phyloP scores from a whole-genome alignment of 2,888 invertebrate genomes.

The Cotesia congregata region DNA sequence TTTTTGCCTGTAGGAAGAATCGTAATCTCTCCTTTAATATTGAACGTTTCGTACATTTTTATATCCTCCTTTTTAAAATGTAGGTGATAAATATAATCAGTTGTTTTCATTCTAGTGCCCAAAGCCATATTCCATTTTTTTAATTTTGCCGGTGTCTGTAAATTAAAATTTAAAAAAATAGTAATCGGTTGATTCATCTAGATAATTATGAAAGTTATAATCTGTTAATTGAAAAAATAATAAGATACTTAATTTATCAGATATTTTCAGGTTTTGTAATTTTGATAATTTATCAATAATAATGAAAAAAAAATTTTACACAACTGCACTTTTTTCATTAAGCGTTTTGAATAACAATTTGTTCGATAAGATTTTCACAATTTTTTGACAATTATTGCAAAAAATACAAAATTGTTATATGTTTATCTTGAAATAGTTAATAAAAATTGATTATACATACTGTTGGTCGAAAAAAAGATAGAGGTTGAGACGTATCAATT shows the following conservation, averaged over 20 bases:
- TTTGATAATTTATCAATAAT: too few relatives aligned
- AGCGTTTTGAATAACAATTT: too few relatives aligned
- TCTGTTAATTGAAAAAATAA: background rate
- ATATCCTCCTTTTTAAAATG: conserved; percentile 9
- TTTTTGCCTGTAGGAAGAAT: background rate
- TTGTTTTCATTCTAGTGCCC: conserved; percentile 18
- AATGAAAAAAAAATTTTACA: background rate
- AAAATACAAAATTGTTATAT: too few relatives aligned
- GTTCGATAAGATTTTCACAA: too few relatives aligned
- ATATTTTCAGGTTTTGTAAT: too few relatives aligned
- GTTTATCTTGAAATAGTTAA: background rate
- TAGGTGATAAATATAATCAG: conserved; percentile 20
- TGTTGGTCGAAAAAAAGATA: conserved; percentile 18
- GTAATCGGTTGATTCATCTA: background rate
- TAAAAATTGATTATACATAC: conserved; percentile 12
- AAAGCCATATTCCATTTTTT: conserved; percentile 8
- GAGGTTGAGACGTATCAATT: background rate
- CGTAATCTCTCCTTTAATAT: background rate
- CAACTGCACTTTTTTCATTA: too few relatives aligned
- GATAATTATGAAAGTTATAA: background rate
- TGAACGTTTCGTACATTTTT: conserved; percentile 12
- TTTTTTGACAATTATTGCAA: too few relatives aligned
- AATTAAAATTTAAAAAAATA: conserved; percentile 6
- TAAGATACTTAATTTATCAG: background rate
- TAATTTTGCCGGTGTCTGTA: background rate